Conservation (phyloP, 2,797 vertebrate genomes). For the Psittacula echo region DNA sequence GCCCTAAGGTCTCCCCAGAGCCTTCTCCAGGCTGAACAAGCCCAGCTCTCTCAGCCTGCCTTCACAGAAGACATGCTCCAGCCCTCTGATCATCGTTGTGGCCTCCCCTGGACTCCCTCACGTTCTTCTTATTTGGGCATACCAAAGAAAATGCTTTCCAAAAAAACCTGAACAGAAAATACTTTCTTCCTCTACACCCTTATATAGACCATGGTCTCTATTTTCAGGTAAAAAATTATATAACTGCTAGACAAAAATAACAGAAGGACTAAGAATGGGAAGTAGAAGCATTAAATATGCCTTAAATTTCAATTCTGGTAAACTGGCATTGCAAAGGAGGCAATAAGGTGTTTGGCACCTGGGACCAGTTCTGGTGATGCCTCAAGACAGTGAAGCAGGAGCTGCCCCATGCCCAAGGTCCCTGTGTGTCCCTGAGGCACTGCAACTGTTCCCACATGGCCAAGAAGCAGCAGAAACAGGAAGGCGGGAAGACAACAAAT, state of each 20-base stretch:
- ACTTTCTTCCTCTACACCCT: not conserved
- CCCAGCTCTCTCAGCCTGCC: not conserved
- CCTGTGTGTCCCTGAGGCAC: accelerated
- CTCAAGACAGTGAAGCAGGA: accelerated
- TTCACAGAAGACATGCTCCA: not conserved
- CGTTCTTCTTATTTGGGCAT: not conserved
- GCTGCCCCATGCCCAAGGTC: not conserved
- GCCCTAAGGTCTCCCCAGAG: not conserved
- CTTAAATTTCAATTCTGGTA: not conserved
- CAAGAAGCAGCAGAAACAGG: not conserved
- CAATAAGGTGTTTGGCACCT: not conserved
- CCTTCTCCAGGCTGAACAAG: not conserved
- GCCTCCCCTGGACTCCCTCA: not conserved
- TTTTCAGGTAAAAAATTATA: not conserved
- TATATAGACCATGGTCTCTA: not conserved
- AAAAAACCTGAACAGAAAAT: accelerated
- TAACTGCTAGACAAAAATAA: not conserved
- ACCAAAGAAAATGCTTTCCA: not conserved
- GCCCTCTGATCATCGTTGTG: not conserved
- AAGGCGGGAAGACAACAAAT: accelerated
- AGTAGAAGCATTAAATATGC: not conserved
- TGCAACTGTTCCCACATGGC: accelerated
- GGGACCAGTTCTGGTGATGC: accelerated
- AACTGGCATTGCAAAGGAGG: not conserved
- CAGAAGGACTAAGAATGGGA: not conserved